Conservation (phyloP, 1,140 invertebrate genomes). For the Bathynomus jamesi region DNA sequence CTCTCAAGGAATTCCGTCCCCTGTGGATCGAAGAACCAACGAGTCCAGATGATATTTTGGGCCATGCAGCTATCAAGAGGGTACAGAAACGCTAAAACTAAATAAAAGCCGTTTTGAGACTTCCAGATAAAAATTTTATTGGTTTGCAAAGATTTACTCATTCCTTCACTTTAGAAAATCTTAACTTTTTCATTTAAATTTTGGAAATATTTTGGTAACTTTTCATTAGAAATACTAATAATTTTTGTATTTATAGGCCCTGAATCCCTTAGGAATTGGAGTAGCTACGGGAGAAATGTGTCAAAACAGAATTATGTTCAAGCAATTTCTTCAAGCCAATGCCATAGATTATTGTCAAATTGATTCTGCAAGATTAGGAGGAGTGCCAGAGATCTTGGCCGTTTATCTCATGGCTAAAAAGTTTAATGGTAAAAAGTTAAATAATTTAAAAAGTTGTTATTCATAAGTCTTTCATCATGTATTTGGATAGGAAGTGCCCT, state of each 20-base stretch:
- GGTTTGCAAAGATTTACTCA: neutral
- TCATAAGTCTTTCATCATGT: too few species aligned
- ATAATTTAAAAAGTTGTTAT: too few species aligned
- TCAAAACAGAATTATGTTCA: slow-evolving; percentile 83
- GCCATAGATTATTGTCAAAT: slow-evolving; percentile 84
- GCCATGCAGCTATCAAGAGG: slow-evolving; percentile 65
- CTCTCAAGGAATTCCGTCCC: slow-evolving; percentile 62
- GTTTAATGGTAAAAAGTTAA: slow-evolving; percentile 44
- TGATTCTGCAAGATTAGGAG: slow-evolving; percentile 76
- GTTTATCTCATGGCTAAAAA: slow-evolving; percentile 78
- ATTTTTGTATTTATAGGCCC: slow-evolving; percentile 41
- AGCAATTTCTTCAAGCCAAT: slow-evolving; percentile 71
- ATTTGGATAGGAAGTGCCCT: too few species aligned
- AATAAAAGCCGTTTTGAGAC: slow-evolving; percentile 38
- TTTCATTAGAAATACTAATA: too few species aligned
- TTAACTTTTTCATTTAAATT: too few species aligned
- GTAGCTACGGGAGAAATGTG: slow-evolving; percentile 89
- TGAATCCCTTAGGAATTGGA: slow-evolving; percentile 62
- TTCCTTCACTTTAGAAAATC: neutral
- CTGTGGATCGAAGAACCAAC: slow-evolving; percentile 92
- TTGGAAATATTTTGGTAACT: too few species aligned
- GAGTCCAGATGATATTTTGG: slow-evolving; percentile 79
- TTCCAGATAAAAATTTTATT: neutral
- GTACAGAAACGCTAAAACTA: too few species aligned
- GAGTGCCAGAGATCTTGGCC: slow-evolving; percentile 77